Evolutionary conservation across 2,888 invertebrate genomes (phyloP), one percentile per base, ranked within the genome.

Genomic region (Nysson spinosus): DNA sequence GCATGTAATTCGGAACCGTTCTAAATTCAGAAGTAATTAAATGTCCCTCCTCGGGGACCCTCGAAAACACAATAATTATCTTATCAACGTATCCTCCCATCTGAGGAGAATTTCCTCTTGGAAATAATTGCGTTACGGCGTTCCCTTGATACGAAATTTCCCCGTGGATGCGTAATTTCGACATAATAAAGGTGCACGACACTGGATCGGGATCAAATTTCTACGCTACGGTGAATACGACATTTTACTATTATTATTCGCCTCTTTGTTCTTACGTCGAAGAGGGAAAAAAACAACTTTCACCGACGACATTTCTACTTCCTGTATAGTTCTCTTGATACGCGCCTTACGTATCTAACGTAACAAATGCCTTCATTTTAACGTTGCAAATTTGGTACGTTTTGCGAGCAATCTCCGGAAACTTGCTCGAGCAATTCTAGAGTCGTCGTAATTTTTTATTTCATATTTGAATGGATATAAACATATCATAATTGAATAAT

Each of bases 151-250:
- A 43, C 26, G 61, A 68, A 51, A 42, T 68, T 62, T 69, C 47
- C 40, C 47, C 43, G 19, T 17, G 40, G 17, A n/a, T 26, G 34
- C 49, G 43, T 37, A 57, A 61, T 61, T 42, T 30, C 22, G 37
- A 26, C 9, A 26, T 35, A 51, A 54, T 24, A 42, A 32, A 24
- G 32, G 37, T 9, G 37, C 42, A 70, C n/a, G n/a, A n/a, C n/a
- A n/a, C n/a, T n/a, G n/a, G 60, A 54, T 42, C 58, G 22, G 19
- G 63, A 69, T 63, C 68, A 47, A 47, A 28, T 22, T 54, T 22
- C 14, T 24, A 50, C 24, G 32, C 49, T 46, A 34, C 14, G 39
- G 26, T 26, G 63, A 63, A 37, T 44, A 43, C 42, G 35, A 30
- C 35, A 44, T 61, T 39, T 42, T 16, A 34, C 22, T 44, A 9